These are phyloP conservation scores for Coracias cyanogaster DNA, from an alignment of 2,797 vertebrate genomes.

Conservation along the genomic window DNA sequence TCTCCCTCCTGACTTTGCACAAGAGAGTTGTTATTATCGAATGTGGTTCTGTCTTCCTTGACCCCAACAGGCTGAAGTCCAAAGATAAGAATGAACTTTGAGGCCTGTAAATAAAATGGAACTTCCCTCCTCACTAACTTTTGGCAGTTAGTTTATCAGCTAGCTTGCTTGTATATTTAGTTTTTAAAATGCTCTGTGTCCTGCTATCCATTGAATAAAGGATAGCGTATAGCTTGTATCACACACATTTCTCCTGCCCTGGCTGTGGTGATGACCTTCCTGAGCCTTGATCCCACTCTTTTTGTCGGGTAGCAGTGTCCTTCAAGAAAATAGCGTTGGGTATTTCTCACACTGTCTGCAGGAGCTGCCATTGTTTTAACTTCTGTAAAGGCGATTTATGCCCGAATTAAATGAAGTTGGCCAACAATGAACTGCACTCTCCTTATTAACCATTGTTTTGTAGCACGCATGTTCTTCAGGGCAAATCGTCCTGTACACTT, in stretches of 20 bases:
- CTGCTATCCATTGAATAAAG: neutral
- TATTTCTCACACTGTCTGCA: neutral
- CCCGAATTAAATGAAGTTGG: neutral
- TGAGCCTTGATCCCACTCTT: neutral
- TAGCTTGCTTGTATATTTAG: neutral
- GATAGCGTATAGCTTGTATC: neutral
- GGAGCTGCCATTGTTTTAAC: neutral
- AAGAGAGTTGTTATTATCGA: neutral
- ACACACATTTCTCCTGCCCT: neutral
- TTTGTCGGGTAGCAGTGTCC: neutral
- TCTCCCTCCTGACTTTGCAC: neutral
- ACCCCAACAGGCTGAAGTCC: neutral
- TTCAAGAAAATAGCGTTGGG: neutral
- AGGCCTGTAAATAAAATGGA: slow-evolving; percentile 8
- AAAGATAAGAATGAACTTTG: slow-evolving; percentile 55
- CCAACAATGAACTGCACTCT: neutral
- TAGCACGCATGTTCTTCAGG: neutral
- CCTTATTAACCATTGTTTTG: slow-evolving; percentile 12
- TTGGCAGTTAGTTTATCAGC: neutral
- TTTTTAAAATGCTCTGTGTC: neutral
- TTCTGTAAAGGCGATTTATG: neutral
- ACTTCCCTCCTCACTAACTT: neutral
- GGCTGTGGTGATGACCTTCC: neutral
- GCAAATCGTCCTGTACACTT: neutral
- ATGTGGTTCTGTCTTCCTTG: neutral